Conservation (phyloP, 2,888 invertebrate genomes). For the Mythimna albipuncta region DNA sequence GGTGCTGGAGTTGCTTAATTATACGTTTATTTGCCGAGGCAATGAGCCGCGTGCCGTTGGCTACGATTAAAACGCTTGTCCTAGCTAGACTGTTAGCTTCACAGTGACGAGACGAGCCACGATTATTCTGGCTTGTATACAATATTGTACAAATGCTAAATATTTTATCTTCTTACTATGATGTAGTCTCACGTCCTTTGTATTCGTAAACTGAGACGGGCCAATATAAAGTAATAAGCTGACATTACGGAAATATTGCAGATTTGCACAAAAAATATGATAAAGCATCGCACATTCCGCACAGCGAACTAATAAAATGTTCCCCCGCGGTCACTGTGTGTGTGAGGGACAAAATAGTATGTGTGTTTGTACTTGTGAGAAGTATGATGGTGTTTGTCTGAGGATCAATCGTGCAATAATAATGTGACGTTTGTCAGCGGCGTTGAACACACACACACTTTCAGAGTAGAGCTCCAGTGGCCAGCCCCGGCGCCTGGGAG, state of each 20-base stretch:
- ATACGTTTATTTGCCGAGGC: slow-evolving; percentile 26
- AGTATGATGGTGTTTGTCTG: background rate
- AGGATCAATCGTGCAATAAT: slow-evolving; percentile 14
- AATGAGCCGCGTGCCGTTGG: slow-evolving; percentile 1
- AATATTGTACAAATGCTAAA: background rate
- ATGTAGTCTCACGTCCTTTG: background rate
- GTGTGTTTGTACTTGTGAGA: background rate
- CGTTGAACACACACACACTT: slow-evolving; percentile 6
- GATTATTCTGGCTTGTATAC: background rate
- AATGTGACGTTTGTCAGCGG: slow-evolving; percentile 15
- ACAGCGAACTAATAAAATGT: slow-evolving; percentile 5
- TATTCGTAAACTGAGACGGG: background rate
- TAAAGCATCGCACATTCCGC: slow-evolving; percentile 20
- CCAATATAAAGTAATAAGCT: slow-evolving; percentile 8
- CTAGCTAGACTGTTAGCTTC: slow-evolving; percentile 2
- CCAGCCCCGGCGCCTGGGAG: background rate
- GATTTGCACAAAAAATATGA: slow-evolving; percentile 27
- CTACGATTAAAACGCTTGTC: background rate
- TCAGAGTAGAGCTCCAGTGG: background rate
- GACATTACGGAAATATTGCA: slow-evolving; percentile 40
- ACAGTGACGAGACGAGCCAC: background rate
- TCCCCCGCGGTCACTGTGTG: background rate
- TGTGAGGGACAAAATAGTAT: background rate
- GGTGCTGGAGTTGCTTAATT: slow-evolving; percentile 21
- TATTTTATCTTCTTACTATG: background rate